Conservation (phyloP, 53 echinoderm and acorn worm genomes). For the Pentamera pediparva region DNA sequence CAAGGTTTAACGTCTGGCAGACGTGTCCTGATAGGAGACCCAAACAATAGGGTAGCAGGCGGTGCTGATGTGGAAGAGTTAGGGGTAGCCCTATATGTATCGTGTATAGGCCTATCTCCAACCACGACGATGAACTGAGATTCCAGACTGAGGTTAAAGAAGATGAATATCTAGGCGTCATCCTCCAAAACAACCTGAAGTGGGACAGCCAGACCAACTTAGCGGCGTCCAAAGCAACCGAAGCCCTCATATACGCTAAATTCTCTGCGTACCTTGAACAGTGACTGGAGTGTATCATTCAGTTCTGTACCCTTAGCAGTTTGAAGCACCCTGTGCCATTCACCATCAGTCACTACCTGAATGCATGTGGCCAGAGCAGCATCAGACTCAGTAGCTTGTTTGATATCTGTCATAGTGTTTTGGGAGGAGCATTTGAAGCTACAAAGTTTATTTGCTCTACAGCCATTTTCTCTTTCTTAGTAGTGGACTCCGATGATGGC, state of each 20-base stretch:
- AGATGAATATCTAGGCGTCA: too few relatives aligned
- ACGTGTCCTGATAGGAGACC: background rate
- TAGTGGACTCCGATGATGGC: conserved; percentile 7
- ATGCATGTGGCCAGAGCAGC: conserved; percentile 29
- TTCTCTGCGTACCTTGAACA: conserved; percentile 34
- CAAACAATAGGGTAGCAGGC: conserved; percentile 38
- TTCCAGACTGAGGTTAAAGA: too few relatives aligned
- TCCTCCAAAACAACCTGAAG: too few relatives aligned
- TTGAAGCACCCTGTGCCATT: conserved; percentile 29
- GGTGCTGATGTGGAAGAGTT: conserved; percentile 29
- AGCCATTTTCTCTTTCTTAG: conserved; percentile 16
- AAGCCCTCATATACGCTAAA: too few relatives aligned
- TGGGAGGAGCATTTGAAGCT: conserved; percentile 29
- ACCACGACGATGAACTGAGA: too few relatives aligned
- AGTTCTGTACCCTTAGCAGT: background rate
- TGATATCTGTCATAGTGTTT: conserved; percentile 27
- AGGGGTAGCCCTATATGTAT: conserved; percentile 46
- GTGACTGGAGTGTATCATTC: background rate
- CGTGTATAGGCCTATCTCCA: too few relatives aligned
- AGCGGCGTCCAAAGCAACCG: too few relatives aligned
- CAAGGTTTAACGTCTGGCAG: too few relatives aligned
- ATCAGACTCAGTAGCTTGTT: conserved; percentile 22
- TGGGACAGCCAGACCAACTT: too few relatives aligned
- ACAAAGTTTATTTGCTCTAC: conserved; percentile 48
- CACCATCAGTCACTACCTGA: conserved; percentile 21